phyloP scores from a whole-genome alignment of 1,140 invertebrate genomes.

The Trachymyrmex cornetzi region DNA sequence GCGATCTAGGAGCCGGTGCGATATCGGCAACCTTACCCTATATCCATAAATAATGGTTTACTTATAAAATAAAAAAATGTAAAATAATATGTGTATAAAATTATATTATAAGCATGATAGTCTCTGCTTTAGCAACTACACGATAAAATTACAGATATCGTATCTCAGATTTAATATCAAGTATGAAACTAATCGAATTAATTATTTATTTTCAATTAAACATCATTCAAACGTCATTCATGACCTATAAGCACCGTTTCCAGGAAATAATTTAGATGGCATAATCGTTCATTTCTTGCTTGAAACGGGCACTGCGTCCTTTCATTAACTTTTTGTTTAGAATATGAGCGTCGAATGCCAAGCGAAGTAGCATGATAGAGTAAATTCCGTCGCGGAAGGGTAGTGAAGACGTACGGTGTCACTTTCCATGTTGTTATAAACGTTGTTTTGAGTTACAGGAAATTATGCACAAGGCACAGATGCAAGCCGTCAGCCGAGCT shows the following conservation, averaged over 20 bases:
- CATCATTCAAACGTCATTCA: neutral
- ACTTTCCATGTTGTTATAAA: conserved; percentile 62
- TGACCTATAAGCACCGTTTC: neutral
- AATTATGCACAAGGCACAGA: conserved; percentile 38
- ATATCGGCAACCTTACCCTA: too few relatives aligned
- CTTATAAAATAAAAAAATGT: neutral
- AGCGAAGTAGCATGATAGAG: neutral
- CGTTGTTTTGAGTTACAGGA: conserved; percentile 46
- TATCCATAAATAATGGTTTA: conserved; percentile 10
- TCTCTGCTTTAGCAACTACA: neutral
- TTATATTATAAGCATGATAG: neutral
- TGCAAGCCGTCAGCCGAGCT: conserved; percentile 56
- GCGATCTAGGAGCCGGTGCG: too few relatives aligned
- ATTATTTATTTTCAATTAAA: conserved; percentile 38
- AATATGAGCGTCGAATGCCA: neutral
- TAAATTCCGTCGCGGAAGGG: conserved; percentile 53
- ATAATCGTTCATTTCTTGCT: conserved; percentile 15
- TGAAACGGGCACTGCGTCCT: neutral
- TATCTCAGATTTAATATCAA: neutral
- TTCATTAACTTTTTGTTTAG: conserved; percentile 37
- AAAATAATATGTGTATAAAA: conserved; percentile 12
- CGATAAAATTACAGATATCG: conserved; percentile 6
- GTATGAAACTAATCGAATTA: conserved; percentile 26
- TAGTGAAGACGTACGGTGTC: conserved; percentile 60
- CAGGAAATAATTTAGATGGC: conserved; percentile 4